Evolutionary conservation across 1,140 invertebrate genomes (phyloP), one percentile per base, ranked within the genome.

Genomic region (Polyergus mexicanus): DNA sequence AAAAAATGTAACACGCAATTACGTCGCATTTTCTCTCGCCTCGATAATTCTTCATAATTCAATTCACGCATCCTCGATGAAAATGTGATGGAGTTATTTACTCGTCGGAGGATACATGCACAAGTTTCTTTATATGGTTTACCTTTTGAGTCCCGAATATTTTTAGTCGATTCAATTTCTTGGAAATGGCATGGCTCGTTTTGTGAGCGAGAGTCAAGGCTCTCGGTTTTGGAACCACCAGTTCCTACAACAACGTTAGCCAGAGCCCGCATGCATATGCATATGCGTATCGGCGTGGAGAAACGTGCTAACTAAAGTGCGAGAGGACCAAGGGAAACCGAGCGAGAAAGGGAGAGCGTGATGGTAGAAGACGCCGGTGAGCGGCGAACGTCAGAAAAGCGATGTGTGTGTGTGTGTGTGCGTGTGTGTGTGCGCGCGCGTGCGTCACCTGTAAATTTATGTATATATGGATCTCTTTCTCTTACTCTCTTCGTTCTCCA

Each of bases 291-390:
- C 74, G 58, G 56, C 38, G 41, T 11, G 16, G 58, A 47, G 22
- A 81, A 81, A 71, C 66, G 65, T 80, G 77, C 77, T 65, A 69
- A 80, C 47, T 11, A 47, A 47, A 47, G 62, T 66, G 62, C 74
- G 68, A 74, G 47, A 74, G 25, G 74, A 62, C 13, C 56, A 69
- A 74, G 32, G 32, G 65, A 41, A 58, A 56, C 16, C 71, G 65
- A 54, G 11, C 38, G 54, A 81, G 66, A 44, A 78, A 80, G 74
- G 32, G 56, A 84, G 83, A 58, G 62, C 41, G 32, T 47, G 60
- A 66, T 60, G 62, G 66, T 63, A 74, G 54, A 74, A 89, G 74
- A 84, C 54, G 78, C 54, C 56, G 76, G 86, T 86, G 74, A 86
- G 60, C 63, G 75, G 83, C 75, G 35, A 72, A 72, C 47, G 5